A percentile compares a stretch with the other conserved stretches of the same genome.
These are phyloP conservation scores for Actinernus sp. DNA, from an alignment of 92 coral and sea anemone genomes.

Conservation along the genomic window DNA sequence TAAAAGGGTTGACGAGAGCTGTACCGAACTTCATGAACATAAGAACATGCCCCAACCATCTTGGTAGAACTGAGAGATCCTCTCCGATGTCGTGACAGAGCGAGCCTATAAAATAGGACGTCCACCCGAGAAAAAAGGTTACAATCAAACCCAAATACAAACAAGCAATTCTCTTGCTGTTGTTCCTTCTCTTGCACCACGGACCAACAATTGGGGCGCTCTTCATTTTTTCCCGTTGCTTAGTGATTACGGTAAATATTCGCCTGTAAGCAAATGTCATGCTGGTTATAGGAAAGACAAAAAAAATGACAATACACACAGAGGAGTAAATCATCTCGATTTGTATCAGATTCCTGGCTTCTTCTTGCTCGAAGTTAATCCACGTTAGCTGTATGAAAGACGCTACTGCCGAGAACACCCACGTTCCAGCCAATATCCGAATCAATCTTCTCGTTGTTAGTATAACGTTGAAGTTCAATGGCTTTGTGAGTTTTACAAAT, in stretches of 20 bases:
- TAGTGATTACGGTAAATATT: not conserved
- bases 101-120: not conserved
- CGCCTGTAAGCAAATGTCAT: not conserved
- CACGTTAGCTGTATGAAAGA: not conserved
- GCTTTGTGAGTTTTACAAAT: not conserved
- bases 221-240: too few relatives aligned
- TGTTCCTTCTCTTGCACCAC: not conserved
- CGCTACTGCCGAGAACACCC: not conserved
- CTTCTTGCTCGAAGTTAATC: not conserved
- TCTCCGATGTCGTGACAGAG: not conserved
- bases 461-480: not conserved
- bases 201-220: not conserved
- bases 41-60: not conserved
- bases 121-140: not conserved
- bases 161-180: not conserved
- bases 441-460: not conserved
- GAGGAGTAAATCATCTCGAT: not conserved
- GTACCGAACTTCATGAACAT: not conserved
- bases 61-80: not conserved
- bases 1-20: not conserved
- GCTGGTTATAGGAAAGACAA: not conserved
- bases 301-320: not conserved
- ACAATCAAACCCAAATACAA: not conserved
- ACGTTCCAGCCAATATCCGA: not conserved
- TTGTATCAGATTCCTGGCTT: not conserved